Percentiles rank a stretch among this genome's conserved stretches.
These are phyloP conservation scores for Pycnomerus fuliginosus DNA, from an alignment of 2,888 invertebrate species.

Conservation along the genomic window DNA sequence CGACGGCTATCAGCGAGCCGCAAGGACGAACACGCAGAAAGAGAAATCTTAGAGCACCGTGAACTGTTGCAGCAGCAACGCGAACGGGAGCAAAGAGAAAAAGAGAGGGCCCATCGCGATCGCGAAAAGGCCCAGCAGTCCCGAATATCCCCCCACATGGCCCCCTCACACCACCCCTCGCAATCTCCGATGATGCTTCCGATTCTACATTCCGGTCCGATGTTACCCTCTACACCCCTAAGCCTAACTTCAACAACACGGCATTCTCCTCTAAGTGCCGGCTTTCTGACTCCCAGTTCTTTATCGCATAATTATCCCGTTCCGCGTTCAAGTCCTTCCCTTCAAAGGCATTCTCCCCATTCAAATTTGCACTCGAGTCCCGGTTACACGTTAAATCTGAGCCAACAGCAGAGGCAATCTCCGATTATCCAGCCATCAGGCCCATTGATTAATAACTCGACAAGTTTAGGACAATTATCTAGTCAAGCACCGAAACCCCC, in stretches of 20 bases:
- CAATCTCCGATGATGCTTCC: constrained; percentile 44
- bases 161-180: constrained; percentile 38
- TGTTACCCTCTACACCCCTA: constrained; percentile 46
- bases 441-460: constrained; percentile 45
- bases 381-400: constrained; percentile 45
- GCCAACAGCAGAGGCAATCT: constrained; percentile 46
- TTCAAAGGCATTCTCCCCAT: constrained; percentile 56
- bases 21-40: constrained; percentile 58
- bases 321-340: constrained; percentile 57
- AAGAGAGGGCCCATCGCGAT: constrained; percentile 56
- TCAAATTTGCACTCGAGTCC: constrained; percentile 38
- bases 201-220: constrained; percentile 45
- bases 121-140: constrained; percentile 51
- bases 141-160: constrained; percentile 47
- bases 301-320: constrained; percentile 40
- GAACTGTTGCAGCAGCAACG: constrained; percentile 45
- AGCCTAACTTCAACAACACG: constrained; percentile 42
- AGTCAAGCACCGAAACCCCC: constrained; percentile 42
- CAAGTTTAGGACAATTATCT: constrained; percentile 31
- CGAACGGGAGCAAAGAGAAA: constrained; percentile 55
- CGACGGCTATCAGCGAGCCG: constrained; percentile 56
- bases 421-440: constrained; percentile 52
- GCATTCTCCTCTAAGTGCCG: constrained; percentile 44
- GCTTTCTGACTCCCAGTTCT: constrained; percentile 42
- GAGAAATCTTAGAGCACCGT: constrained; percentile 56